Conservation (phyloP, 2,888 invertebrate species). For the Cheilosia pagana region DNA sequence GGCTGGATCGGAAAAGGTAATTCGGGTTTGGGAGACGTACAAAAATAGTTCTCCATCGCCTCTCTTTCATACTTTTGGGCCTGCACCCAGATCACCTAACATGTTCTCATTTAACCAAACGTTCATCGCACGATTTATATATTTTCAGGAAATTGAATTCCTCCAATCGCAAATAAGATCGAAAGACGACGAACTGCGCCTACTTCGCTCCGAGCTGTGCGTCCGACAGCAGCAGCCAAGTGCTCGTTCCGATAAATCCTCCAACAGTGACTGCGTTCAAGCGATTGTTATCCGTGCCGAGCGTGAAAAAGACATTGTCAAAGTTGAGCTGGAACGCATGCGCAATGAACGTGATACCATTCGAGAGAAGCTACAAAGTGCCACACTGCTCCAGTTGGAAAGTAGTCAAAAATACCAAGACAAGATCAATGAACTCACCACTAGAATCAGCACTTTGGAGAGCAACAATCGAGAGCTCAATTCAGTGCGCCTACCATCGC, state of each 20-base stretch:
- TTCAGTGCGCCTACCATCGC: constrained; percentile 84
- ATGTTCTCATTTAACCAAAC: no score
- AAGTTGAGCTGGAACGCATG: constrained; percentile 85
- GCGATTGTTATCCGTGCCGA: constrained; percentile 81
- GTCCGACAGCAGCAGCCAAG: constrained; percentile 47
- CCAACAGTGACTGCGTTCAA: constrained; percentile 80
- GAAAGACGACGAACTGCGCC: constrained; percentile 81
- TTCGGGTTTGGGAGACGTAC: no score
- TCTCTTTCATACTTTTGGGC: no score
- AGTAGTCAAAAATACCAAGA: constrained; percentile 84
- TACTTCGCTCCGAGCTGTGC: constrained; percentile 78
- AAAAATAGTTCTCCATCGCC: no score
- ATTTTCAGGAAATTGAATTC: constrained; percentile 79
- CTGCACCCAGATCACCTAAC: no score
- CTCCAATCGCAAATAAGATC: constrained; percentile 81
- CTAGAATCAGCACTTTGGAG: constrained; percentile 84
- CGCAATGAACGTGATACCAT: constrained; percentile 86
- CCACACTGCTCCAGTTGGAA: constrained; percentile 83
- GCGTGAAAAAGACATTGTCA: constrained; percentile 85
- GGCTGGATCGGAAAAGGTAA: constrained; percentile 79
- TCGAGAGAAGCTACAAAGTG: constrained; percentile 85
- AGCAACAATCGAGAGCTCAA: constrained; percentile 85
- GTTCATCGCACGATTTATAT: no score
- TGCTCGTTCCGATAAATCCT: constrained; percentile 68
- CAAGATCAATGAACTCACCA: constrained; percentile 84